Conservation (phyloP, 35 echinoderm and acorn worm genomes). For the Holothuria glaberrima region DNA sequence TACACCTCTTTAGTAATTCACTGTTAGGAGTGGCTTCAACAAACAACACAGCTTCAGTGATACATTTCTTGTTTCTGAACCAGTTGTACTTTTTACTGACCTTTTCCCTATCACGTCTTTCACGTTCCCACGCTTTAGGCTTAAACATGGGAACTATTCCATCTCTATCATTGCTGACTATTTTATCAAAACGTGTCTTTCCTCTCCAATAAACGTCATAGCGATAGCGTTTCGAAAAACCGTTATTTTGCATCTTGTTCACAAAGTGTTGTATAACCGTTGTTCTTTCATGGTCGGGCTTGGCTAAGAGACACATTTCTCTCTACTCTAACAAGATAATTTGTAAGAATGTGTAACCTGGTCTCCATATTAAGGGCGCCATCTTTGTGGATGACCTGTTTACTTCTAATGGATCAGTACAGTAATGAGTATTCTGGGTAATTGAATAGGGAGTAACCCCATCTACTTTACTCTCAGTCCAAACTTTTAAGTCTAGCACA, state of each 20-base stretch:
- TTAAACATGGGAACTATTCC: neutral
- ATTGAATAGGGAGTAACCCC: neutral
- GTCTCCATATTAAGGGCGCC: conserved; percentile 13
- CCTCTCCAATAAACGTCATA: conserved; percentile 25
- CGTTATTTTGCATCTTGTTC: conserved; percentile 31
- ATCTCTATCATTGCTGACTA: conserved; percentile 20
- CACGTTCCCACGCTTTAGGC: neutral
- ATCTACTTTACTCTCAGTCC: no score
- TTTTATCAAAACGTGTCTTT: conserved; percentile 11
- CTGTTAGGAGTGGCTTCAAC: neutral
- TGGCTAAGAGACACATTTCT: conserved; percentile 14
- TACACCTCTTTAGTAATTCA: neutral
- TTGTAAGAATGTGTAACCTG: neutral
- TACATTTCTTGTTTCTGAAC: neutral
- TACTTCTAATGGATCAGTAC: neutral
- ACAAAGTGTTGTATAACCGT: neutral
- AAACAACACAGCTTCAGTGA: conserved; percentile 10
- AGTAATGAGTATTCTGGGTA: neutral
- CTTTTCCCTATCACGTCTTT: conserved; percentile 5
- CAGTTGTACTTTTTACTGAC: conserved; percentile 3
- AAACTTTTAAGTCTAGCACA: no score
- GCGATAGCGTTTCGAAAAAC: neutral
- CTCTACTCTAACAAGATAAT: conserved; percentile 15
- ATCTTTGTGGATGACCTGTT: conserved; percentile 32
- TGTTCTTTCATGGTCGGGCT: conserved; percentile 8